A percentile compares a stretch with the other conserved stretches of the same genome.
These are phyloP conservation scores for Dyspetes luteomarginatus DNA, from an alignment of 2,888 invertebrate genomes.

Conservation along the genomic window DNA sequence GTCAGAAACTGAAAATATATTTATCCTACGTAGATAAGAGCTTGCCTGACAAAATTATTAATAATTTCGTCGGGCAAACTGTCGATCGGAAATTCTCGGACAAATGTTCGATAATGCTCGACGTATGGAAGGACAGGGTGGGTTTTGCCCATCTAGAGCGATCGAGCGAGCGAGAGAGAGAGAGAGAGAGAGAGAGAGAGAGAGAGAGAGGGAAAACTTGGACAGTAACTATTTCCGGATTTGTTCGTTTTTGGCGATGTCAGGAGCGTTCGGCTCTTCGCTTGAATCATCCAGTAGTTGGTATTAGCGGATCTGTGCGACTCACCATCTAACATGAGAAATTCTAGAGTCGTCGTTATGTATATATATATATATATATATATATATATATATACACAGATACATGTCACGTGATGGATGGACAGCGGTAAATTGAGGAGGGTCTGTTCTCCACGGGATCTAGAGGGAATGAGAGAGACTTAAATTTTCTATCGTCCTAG, in stretches of 20 bases:
- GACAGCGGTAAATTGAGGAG: slow-evolving; percentile 74
- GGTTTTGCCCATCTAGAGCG: background rate
- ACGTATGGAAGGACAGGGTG: background rate
- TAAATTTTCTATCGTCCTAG: slow-evolving; percentile 75
- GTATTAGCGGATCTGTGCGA: slow-evolving; percentile 24
- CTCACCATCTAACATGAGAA: slow-evolving; percentile 18
- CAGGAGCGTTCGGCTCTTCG: slow-evolving; percentile 35
- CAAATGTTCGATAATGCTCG: slow-evolving; percentile 39
- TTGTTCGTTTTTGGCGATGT: slow-evolving; percentile 51
- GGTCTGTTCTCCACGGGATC: slow-evolving; percentile 58
- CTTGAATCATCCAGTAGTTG: slow-evolving; percentile 23
- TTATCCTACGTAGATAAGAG: background rate
- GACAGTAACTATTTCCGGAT: slow-evolving; percentile 51
- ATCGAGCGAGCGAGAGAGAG: background rate
- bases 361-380: background rate
- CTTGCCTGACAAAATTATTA: slow-evolving; percentile 16
- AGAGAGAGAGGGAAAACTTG: background rate
- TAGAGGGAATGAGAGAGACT: slow-evolving; percentile 65
- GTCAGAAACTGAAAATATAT: slow-evolving; percentile 4
- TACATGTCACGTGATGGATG: slow-evolving; percentile 59
- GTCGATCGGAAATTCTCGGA: slow-evolving; percentile 27
- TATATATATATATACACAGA: slow-evolving; percentile 17
- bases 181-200: slow-evolving; percentile 3
- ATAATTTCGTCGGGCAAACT: slow-evolving; percentile 39
- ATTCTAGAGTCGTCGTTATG: background rate